phyloP scores from a whole-genome alignment of 1,140 invertebrate species.

The Pseudomyrmex cubaensis region DNA sequence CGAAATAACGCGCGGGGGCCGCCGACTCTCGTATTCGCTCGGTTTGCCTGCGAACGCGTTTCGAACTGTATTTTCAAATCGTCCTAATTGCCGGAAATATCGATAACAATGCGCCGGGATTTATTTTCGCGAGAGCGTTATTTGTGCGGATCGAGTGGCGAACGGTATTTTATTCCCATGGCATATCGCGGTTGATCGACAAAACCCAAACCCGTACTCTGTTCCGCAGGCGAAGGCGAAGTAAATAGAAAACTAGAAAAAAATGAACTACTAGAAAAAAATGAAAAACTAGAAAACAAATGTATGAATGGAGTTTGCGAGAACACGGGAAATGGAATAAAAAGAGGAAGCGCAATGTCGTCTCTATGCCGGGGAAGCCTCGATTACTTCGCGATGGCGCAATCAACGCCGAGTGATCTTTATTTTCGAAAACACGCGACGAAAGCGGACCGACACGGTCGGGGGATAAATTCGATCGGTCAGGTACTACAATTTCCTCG shows the following conservation, averaged over 20 bases:
- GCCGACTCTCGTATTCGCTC: constrained; percentile 3
- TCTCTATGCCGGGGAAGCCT: constrained; percentile 47
- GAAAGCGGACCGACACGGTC: constrained; percentile 37
- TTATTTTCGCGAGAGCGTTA: constrained; percentile 48
- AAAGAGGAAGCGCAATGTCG: constrained; percentile 48
- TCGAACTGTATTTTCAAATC: constrained; percentile 63
- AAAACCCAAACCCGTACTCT: not conserved
- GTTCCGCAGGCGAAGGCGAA: constrained; percentile 6
- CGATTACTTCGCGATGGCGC: constrained; percentile 77
- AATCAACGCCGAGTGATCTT: constrained; percentile 82
- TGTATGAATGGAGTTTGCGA: not conserved
- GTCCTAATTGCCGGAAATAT: constrained; percentile 62
- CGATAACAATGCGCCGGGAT: constrained; percentile 57
- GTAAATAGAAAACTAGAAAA: constrained; percentile 53
- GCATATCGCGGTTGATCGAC: constrained; percentile 62
- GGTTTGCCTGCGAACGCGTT: constrained; percentile 29
- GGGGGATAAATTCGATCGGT: constrained; percentile 76
- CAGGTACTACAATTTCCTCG: constrained; percentile 79
- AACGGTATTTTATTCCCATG: constrained; percentile 60
- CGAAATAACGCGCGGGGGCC: constrained; percentile 47
- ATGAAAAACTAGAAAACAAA: not conserved
- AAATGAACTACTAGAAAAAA: not conserved
- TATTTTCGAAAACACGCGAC: constrained; percentile 73
- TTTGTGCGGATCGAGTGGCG: constrained; percentile 35
- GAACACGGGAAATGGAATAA: not conserved